A percentile compares a stretch with the other conserved stretches of the same genome.
Evolutionary conservation across 2,797 vertebrate species (phyloP).

Genomic region (Scyliorhinus canicula): DNA sequence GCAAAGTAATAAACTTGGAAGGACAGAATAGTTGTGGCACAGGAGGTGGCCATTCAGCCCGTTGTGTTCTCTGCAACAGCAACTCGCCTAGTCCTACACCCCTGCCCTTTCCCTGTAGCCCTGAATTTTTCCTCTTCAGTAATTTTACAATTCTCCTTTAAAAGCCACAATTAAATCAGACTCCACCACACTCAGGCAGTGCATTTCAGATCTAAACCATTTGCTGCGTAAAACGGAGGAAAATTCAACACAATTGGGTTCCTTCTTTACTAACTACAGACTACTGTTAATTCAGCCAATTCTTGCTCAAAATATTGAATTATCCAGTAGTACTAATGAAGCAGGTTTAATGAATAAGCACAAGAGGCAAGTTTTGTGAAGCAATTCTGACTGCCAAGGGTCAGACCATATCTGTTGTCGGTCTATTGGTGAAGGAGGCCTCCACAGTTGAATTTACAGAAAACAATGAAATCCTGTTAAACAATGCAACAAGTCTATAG

Average conservation of each 20-base stretch:
- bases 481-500: neutral
- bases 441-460: constrained; percentile 16
- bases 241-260: neutral
- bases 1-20: neutral
- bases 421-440: neutral
- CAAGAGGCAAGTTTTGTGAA: neutral
- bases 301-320: neutral
- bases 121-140: neutral
- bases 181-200: neutral
- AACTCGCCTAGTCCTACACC: neutral
- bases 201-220: neutral
- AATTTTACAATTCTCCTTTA: neutral
- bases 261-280: neutral
- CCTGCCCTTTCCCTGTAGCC: no score
- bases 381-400: neutral
- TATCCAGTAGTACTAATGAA: neutral
- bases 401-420: neutral
- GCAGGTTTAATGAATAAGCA: neutral
- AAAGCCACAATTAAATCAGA: neutral
- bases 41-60: neutral
- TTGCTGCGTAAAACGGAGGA: neutral
- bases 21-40: neutral
- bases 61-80: neutral
- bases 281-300: neutral
- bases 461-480: constrained; percentile 31